A percentile compares a stretch with the other conserved stretches of the same genome.
Conservation (phyloP, 2,888 invertebrate species). For the Drosophila koepferae region DNA sequence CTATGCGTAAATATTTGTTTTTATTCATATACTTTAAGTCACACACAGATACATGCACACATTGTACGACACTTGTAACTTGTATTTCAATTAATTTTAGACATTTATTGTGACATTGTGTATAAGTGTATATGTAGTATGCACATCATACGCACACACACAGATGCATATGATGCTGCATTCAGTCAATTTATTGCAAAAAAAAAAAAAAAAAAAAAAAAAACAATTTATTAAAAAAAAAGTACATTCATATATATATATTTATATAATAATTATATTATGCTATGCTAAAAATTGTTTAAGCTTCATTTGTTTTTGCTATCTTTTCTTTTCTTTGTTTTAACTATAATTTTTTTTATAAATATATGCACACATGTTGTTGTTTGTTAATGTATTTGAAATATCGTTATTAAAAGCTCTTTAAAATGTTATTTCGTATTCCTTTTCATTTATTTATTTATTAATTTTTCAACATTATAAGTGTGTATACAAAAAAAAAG, state of each 20-base stretch:
- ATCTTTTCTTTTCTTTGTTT: background rate
- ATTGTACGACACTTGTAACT: conserved; percentile 15
- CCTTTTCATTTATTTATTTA: background rate
- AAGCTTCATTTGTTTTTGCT: conserved; percentile 7
- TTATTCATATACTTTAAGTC: conserved; percentile 3
- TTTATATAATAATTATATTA: conserved; percentile 5
- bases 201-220: conserved; percentile 29
- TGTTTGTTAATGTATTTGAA: conserved; percentile 36
- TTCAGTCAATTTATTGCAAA: conserved; percentile 78
- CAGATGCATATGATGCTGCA: conserved; percentile 55
- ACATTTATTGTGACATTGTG: conserved; percentile 60
- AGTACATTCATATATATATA: conserved; percentile 5
- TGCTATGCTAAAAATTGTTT: conserved; percentile 29
- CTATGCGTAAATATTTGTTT: background rate
- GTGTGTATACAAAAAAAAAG: conserved; percentile 1
- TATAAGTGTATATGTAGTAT: conserved; percentile 21
- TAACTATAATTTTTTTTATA: conserved; percentile 8
- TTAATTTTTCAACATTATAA: conserved; percentile 1
- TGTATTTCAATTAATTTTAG: conserved; percentile 57
- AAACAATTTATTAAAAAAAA: conserved; percentile 21
- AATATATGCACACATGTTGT: conserved; percentile 19
- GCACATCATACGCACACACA: conserved; percentile 24
- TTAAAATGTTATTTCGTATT: conserved; percentile 12
- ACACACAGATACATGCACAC: conserved; percentile 27
- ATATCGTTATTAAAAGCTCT: conserved; percentile 50